Evolutionary conservation across 2,888 invertebrate species (phyloP), one percentile per base, ranked within the genome.

Genomic region (Macaria liturata): DNA sequence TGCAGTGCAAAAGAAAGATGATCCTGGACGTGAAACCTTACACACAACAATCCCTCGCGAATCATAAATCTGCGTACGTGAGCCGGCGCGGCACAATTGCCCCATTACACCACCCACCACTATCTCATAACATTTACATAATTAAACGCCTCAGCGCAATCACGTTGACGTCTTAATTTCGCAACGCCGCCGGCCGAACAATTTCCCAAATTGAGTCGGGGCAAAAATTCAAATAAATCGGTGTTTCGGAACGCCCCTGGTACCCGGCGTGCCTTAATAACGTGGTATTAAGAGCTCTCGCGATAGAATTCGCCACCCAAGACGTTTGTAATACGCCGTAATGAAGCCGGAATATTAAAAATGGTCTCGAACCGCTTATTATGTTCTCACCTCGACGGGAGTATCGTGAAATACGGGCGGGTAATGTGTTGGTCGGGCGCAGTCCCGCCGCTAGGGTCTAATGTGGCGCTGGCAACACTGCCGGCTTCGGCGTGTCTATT

Each of bases 221-320:
- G 87, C 87, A 90, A 91, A 90, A 90, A 89, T 91, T 90, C 90
- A 89, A 90, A 91, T 91, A 91, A 90, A 91, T 91, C 89, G 87
- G 88, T 75, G 77, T 72, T 75, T 75, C 74, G 81, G 72, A 70
- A 80, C 87, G 84, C 86, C 87, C 72, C 75, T 74, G 72, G 72
- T 71, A 75, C 83, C 86, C 76, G 76, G 72, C 76, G 80, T 61
- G 64, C 84, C 86, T 83, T 91, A 91, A 91, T 90, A 88, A 81
- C 88, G 78, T 79, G 72, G 84, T 77, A 91, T 90, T 90, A 91
- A 86, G 87, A 84, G 81, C 86, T 88, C 85, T 83, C 88, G 89
- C 91, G 87, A 89, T 91, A 90, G 90, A 89, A 91, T 90, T 90
- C 90, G 88, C 91, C 91, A 91, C 91, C 91, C 91, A 91, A 89